These are phyloP conservation scores for Orthosia cruda DNA, from an alignment of 2,888 invertebrate genomes.

Conservation along the genomic window DNA sequence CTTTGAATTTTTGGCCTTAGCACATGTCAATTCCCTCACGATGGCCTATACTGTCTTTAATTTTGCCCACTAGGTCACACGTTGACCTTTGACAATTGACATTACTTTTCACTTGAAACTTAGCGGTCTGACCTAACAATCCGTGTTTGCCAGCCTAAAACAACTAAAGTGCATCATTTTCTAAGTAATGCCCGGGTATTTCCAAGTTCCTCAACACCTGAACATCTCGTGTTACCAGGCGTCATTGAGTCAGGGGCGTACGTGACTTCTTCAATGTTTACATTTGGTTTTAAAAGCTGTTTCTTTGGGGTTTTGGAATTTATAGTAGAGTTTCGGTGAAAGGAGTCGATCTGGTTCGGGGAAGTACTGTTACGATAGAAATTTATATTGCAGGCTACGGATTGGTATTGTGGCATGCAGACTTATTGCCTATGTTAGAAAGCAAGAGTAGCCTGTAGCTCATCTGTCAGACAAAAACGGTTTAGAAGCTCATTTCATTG, in stretches of 20 bases:
- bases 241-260: conserved; percentile 26
- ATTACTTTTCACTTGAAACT: background rate
- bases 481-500: too few species aligned
- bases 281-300: background rate
- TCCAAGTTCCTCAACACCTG: conserved; percentile 18
- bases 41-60: too few species aligned
- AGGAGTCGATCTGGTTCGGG: background rate
- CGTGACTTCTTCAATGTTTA: conserved; percentile 43
- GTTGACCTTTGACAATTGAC: background rate
- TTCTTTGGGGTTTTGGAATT: background rate
- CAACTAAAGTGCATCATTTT: conserved; percentile 22
- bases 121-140: background rate
- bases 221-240: background rate
- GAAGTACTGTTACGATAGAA: background rate
- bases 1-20: too few species aligned
- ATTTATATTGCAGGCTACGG: too few species aligned
- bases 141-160: background rate
- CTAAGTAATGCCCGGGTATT: conserved; percentile 47
- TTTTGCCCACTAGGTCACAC: too few species aligned
- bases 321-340: background rate
- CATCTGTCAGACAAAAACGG: too few species aligned
- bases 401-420: too few species aligned
- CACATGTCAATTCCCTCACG: too few species aligned
- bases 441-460: too few species aligned
- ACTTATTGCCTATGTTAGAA: too few species aligned